Evolutionary conservation across 2,888 invertebrate species (phyloP).

Genomic region (Tromatobia lineatoria): DNA sequence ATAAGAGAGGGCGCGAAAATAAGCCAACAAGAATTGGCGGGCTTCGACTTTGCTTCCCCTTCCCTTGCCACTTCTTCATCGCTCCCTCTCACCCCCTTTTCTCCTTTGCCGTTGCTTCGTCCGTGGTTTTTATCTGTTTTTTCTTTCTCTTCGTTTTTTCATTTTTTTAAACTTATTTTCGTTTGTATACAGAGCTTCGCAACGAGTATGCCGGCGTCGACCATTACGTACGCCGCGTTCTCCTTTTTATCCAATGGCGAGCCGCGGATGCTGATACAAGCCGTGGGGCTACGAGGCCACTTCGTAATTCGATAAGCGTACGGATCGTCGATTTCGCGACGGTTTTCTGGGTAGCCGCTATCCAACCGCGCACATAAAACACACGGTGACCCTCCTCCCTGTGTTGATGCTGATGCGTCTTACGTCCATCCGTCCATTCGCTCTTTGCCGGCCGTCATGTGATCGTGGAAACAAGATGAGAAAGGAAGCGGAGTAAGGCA

Average conservation of each 20-base stretch:
- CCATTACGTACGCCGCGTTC: conserved; percentile 44
- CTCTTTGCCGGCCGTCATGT: neutral
- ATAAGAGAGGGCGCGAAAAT: conserved; percentile 14
- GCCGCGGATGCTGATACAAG: conserved; percentile 13
- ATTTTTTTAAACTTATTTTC: conserved; percentile 47
- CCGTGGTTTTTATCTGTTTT: neutral
- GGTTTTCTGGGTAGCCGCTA: conserved; percentile 75
- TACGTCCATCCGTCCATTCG: conserved; percentile 26
- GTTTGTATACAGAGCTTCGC: conserved; percentile 26
- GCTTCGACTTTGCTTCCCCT: conserved; percentile 41
- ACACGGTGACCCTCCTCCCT: conserved; percentile 68
- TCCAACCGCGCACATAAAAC: conserved; percentile 60
- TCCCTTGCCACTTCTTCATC: conserved; percentile 21
- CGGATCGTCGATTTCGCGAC: conserved; percentile 75
- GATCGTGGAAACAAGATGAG: conserved; percentile 57
- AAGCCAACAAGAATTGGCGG: conserved; percentile 39
- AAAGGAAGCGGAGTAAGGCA: conserved; percentile 65
- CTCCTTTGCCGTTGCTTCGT: neutral
- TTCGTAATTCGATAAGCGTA: conserved; percentile 79
- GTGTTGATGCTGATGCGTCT: conserved; percentile 64
- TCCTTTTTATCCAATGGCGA: conserved; percentile 36
- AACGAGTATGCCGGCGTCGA: conserved; percentile 42
- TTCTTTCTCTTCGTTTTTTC: conserved; percentile 19
- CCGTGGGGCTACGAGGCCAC: conserved; percentile 59
- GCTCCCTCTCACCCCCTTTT: neutral